phyloP scores from a whole-genome alignment of 2,797 vertebrate species.

The Tapera naevia region DNA sequence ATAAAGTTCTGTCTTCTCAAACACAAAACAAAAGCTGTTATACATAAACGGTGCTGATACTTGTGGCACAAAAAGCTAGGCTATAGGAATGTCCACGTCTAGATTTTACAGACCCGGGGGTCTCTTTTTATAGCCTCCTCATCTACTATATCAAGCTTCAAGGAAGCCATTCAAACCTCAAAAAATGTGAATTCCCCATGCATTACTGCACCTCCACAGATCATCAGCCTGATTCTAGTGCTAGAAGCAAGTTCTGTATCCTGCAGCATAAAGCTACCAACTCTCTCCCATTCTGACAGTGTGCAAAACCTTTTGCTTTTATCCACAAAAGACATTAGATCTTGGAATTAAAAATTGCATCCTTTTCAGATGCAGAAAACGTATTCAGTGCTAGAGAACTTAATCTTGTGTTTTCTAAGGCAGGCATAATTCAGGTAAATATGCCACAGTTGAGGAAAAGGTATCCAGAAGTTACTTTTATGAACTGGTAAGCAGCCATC shows the following conservation, averaged over 20 bases:
- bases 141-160: not conserved
- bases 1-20: not conserved
- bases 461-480: conserved; percentile 37
- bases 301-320: not conserved
- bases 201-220: not conserved
- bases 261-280: not conserved
- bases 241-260: not conserved
- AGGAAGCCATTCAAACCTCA: not conserved
- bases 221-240: not conserved
- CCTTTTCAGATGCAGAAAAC: not conserved
- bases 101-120: not conserved
- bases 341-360: not conserved
- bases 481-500: conserved; percentile 44
- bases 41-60: not conserved
- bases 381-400: not conserved
- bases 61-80: not conserved
- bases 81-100: not conserved
- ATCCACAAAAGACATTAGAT: not conserved
- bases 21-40: not conserved
- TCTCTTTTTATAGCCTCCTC: not conserved
- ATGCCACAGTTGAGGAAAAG: not conserved
- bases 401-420: not conserved
- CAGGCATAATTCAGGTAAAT: not conserved
- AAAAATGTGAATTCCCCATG: fast-evolving
- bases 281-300: not conserved